phyloP scores from a whole-genome alignment of 1,140 invertebrate genomes.

The Pseudoatta argentina region DNA sequence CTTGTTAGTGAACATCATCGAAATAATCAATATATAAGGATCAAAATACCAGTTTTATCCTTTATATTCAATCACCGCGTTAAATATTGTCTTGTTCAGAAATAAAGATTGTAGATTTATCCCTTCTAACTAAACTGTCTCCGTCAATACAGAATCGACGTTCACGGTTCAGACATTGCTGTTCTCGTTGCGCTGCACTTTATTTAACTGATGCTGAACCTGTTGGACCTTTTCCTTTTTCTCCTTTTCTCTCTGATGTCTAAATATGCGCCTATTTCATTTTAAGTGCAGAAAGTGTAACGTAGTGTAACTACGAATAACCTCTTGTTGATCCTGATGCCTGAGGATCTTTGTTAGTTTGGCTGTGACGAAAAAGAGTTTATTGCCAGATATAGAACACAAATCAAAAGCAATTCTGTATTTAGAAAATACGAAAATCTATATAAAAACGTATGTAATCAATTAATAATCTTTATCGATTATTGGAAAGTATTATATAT shows the following conservation, averaged over 20 bases:
- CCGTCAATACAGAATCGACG: background rate
- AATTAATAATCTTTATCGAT: background rate
- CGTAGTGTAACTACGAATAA: background rate
- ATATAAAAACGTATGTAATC: conserved; percentile 11
- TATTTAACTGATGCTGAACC: background rate
- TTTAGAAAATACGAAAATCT: background rate
- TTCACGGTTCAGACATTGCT: background rate
- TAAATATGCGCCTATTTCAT: background rate
- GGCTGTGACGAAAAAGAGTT: background rate
- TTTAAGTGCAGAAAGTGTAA: background rate
- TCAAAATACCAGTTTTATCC: background rate
- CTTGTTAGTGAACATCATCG: conserved; percentile 80
- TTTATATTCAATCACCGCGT: background rate
- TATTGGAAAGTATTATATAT: background rate
- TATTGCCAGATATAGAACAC: background rate
- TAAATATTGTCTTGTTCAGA: background rate
- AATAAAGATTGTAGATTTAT: background rate
- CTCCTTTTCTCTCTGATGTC: background rate
- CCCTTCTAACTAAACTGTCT: background rate
- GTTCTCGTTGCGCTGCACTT: background rate
- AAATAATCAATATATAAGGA: background rate
- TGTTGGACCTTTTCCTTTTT: background rate
- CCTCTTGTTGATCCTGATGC: background rate
- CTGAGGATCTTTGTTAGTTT: background rate
- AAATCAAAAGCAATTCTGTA: background rate